These are phyloP conservation scores for Drosophila imparisetae DNA, from an alignment of 2,888 invertebrate species.

Conservation along the genomic window DNA sequence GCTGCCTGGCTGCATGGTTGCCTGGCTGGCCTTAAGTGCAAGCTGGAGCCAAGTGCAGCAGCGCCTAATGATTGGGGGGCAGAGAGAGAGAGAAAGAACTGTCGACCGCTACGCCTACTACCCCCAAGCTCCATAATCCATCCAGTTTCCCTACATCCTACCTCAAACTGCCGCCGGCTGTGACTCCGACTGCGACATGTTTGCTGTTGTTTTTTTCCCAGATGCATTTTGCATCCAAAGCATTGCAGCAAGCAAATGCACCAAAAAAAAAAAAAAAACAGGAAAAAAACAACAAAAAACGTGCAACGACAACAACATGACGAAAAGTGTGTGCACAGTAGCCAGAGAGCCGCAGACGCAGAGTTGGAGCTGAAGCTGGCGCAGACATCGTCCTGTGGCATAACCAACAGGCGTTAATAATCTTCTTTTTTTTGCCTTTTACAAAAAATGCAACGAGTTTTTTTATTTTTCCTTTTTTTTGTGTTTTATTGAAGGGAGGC, in stretches of 20 bases:
- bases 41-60: conserved; percentile 63
- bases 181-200: conserved; percentile 63
- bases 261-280: conserved; percentile 63
- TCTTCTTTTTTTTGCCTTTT: conserved; percentile 52
- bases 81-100: conserved; percentile 4
- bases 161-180: conserved; percentile 15
- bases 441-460: conserved; percentile 65
- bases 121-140: conserved; percentile 29
- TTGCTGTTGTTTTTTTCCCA: conserved; percentile 67
- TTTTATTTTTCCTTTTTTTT: conserved; percentile 36
- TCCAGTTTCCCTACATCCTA: conserved; percentile 8
- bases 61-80: conserved; percentile 66
- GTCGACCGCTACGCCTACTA: conserved; percentile 57
- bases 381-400: conserved; percentile 80
- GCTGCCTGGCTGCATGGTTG: conserved; percentile 29
- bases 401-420: conserved; percentile 82
- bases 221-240: conserved; percentile 72
- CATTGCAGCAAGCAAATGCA: conserved; percentile 73
- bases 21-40: conserved; percentile 54
- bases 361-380: conserved; percentile 26
- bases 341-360: conserved; percentile 33
- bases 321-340: conserved; percentile 63
- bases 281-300: conserved; percentile 38
- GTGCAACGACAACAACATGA: conserved; percentile 64
- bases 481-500: conserved; percentile 7